These are phyloP conservation scores for Regulus satrapa DNA, from an alignment of 2,113 vertebrate species.

Conservation along the genomic window DNA sequence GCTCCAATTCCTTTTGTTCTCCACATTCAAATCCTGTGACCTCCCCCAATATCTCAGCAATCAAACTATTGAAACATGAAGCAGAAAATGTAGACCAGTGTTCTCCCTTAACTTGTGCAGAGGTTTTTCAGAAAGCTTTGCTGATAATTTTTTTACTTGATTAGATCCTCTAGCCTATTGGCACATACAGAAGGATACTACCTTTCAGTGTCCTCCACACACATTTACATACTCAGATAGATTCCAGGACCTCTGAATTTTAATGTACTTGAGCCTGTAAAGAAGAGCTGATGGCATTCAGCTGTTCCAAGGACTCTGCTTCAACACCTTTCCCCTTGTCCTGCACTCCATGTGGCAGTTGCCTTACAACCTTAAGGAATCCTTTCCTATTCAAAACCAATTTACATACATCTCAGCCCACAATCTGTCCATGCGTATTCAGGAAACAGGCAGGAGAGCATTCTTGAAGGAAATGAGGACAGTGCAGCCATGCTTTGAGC, in stretches of 20 bases:
- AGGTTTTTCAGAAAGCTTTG: neutral
- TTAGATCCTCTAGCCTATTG: neutral
- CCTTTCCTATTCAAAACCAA: neutral
- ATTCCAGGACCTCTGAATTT: neutral
- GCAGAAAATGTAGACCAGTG: neutral
- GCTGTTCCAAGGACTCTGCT: neutral
- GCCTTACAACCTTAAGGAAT: neutral
- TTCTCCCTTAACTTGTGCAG: neutral
- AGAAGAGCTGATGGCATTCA: neutral
- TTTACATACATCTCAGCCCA: neutral
- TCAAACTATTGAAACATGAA: neutral
- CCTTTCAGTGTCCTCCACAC: neutral
- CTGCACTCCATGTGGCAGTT: neutral
- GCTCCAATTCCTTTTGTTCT: neutral
- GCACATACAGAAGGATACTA: neutral
- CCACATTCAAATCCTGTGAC: neutral
- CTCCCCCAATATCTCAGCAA: neutral
- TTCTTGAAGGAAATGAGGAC: neutral
- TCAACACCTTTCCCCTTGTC: neutral
- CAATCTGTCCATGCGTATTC: neutral
- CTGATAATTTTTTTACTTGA: neutral
- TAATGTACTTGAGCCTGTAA: neutral
- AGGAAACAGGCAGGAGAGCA: neutral
- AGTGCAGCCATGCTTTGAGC: neutral
- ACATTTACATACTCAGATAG: neutral